Base-by-base conservation (phyloP, 2,797 vertebrate genomes). In the Sebastes wilsoni region DNA sequence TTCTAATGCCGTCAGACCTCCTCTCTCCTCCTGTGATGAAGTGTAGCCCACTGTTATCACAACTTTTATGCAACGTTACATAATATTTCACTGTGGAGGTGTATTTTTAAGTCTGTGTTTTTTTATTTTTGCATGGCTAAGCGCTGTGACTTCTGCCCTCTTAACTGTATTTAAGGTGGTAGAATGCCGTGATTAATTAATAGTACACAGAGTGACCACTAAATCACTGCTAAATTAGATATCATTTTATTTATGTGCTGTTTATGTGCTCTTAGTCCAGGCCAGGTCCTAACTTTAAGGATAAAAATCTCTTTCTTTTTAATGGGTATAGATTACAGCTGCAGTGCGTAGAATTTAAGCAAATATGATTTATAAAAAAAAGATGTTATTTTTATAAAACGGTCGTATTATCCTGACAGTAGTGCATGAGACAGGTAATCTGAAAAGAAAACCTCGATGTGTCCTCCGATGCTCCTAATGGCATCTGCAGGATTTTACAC, bases 1-100 rank as follows among this genome's bases (percentile, higher is more conserved):
- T 66, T 72, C 14, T 64, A 27, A 5, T 58, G 38, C 23, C 27
- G 42, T 54, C 54, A 42, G 49, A 66, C 25, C 28, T 60, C 8
- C 20, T 62, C 8, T 77, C 16, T 42, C 28, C 28, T 28, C 56
- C 67, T 66, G 60, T 65, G 20, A 66, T 69, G 34, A 85, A 76
- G 49, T 61, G 55, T 75, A 81, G 83, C 64, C 4, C 12, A 34
- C 49, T 82, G 28, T 79, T 82, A 75, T 74, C 71, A 67, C 60
- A 87, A 69, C 23, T 62, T 82, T 60, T 36, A 62, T 56, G 34
- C 66, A 18, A 59, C 8, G 1, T 86, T 90, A 20, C 55, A 85
- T 81, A 84, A 81, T 66, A 14, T 34, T 5, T 13, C n/a, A 62
- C 38, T 52, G 23, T 54, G 56, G 27, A 73, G 46, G 79, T 85